phyloP scores from a whole-genome alignment of 2,113 vertebrate genomes.

The Sebastes schlegelii region DNA sequence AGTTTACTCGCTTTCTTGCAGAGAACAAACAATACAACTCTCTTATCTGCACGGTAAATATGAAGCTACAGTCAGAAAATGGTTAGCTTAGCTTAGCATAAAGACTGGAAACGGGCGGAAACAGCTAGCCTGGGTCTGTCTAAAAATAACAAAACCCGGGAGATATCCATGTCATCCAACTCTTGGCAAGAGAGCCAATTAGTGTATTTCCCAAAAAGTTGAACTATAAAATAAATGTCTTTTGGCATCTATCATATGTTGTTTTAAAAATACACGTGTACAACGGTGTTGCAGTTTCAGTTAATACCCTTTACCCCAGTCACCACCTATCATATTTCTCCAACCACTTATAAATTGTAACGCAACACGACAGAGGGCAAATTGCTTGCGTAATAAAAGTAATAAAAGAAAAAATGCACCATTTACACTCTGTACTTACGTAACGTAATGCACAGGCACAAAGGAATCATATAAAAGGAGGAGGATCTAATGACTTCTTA shows the following conservation, averaged over 20 bases:
- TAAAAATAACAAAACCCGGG: background rate
- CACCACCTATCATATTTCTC: background rate
- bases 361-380: slow-evolving; percentile 2
- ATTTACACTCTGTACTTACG: slow-evolving; percentile 30
- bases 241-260: background rate
- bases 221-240: background rate
- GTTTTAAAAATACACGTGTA: background rate
- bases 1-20: background rate
- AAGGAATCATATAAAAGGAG: slow-evolving; percentile 30
- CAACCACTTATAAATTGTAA: slow-evolving; percentile 3
- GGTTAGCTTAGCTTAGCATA: slow-evolving; percentile 21
- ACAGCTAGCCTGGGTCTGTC: background rate
- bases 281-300: background rate
- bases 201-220: background rate
- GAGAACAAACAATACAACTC: background rate
- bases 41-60: background rate
- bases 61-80: background rate
- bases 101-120: background rate
- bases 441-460: slow-evolving; percentile 19
- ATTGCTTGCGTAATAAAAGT: slow-evolving; percentile 22
- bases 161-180: too few relatives aligned
- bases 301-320: background rate
- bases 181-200: background rate
- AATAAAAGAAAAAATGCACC: slow-evolving; percentile 6
- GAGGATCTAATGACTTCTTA: slow-evolving; percentile 36